phyloP scores from a whole-genome alignment of 1,140 invertebrate species.

The Carcinoscorpius rotundicauda region DNA sequence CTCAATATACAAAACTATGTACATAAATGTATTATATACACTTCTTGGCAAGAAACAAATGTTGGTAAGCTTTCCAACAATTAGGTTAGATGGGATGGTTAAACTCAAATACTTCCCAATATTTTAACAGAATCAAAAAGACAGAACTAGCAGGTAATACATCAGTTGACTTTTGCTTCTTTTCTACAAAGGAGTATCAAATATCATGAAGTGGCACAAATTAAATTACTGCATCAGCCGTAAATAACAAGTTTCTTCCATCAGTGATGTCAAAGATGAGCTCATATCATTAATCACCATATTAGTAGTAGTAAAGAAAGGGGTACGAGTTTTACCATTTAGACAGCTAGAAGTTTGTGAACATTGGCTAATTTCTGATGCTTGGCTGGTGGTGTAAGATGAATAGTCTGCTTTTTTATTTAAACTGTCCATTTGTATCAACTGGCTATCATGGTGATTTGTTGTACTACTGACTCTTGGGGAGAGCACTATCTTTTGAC shows the following conservation, averaged over 20 bases:
- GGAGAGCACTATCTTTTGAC: background rate
- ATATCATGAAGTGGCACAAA: background rate
- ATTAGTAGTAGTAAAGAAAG: conserved; percentile 56
- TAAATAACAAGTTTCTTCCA: conserved; percentile 83
- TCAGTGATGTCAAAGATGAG: conserved; percentile 72
- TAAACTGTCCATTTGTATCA: conserved; percentile 2
- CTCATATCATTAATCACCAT: conserved; percentile 94
- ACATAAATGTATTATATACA: too few species aligned
- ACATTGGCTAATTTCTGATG: conserved; percentile 1
- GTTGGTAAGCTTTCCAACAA: too few species aligned
- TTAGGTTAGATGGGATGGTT: too few species aligned
- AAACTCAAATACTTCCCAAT: too few species aligned
- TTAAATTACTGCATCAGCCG: conserved; percentile 65
- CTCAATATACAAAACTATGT: too few species aligned
- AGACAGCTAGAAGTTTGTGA: conserved; percentile 5
- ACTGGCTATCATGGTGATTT: background rate
- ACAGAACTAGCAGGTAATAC: too few species aligned
- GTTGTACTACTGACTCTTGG: background rate
- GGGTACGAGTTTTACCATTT: conserved; percentile 2
- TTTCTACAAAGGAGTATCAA: too few species aligned
- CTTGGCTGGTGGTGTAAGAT: conserved; percentile 9
- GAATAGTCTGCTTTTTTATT: conserved; percentile 20
- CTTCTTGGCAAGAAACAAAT: too few species aligned
- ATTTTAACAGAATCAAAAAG: too few species aligned
- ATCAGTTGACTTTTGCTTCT: too few species aligned